Conservation (phyloP, 2,113 vertebrate genomes). For the Xerus inauris region DNA sequence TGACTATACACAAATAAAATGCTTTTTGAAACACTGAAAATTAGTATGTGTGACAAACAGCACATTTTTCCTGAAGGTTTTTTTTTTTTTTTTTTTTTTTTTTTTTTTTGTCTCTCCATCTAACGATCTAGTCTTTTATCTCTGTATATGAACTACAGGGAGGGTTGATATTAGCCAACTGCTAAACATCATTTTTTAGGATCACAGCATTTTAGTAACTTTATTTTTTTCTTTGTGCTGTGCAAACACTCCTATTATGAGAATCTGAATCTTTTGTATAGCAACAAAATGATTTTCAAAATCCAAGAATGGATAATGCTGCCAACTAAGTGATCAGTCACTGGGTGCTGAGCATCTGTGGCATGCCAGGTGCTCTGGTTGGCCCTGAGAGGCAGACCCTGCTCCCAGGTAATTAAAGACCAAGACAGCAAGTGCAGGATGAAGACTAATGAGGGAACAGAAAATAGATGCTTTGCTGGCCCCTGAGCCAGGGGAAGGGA, state of each 20-base stretch:
- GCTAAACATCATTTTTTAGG: not conserved
- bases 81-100: too few species aligned
- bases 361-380: not conserved
- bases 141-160: rapidly evolving
- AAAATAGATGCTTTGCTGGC: not conserved
- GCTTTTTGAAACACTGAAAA: not conserved
- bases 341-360: rapidly evolving
- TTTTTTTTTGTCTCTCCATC: too few species aligned
- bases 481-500: not conserved
- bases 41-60: not conserved
- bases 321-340: too few species aligned
- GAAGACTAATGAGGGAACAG: not conserved
- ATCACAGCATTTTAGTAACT: not conserved
- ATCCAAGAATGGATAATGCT: not conserved
- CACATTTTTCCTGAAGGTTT: not conserved
- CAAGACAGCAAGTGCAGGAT: not conserved
- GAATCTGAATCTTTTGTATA: not conserved
- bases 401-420: not conserved
- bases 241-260: not conserved
- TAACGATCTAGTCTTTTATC: not conserved
- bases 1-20: not conserved
- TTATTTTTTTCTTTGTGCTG: not conserved
- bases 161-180: not conserved
- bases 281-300: not conserved
- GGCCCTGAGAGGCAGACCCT: not conserved